Evolutionary conservation across 53 echinoderm and acorn worm genomes (phyloP).

Genomic region (Glandiceps talaboti): DNA sequence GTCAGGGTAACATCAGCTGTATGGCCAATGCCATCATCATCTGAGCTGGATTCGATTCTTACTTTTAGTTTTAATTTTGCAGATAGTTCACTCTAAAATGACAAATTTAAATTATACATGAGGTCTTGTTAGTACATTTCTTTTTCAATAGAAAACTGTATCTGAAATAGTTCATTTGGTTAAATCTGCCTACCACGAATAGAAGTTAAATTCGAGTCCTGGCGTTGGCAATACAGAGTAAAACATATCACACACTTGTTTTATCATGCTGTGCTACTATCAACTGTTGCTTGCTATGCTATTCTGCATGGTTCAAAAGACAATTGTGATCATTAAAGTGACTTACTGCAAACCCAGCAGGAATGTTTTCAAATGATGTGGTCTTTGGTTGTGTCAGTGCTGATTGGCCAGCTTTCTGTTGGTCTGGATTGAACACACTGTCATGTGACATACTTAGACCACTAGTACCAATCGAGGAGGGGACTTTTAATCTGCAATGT

Average conservation of each 20-base stretch:
- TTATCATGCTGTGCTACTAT: too few species aligned
- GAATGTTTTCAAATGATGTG: neutral
- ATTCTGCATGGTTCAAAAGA: too few species aligned
- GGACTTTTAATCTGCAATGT: neutral
- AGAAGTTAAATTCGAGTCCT: too few species aligned
- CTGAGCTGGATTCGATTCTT: neutral
- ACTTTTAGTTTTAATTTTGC: neutral
- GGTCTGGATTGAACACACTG: slow-evolving; percentile 69
- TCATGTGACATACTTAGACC: slow-evolving; percentile 66
- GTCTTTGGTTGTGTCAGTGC: neutral
- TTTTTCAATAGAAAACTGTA: too few species aligned
- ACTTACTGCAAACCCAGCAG: neutral
- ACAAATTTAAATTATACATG: neutral
- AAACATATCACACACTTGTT: too few species aligned
- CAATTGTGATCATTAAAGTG: too few species aligned
- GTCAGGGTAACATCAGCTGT: neutral
- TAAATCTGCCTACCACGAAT: too few species aligned
- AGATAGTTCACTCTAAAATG: neutral
- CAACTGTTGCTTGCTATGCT: too few species aligned
- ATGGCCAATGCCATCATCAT: neutral
- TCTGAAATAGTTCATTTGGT: too few species aligned
- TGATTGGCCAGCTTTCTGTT: neutral
- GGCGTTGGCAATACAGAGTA: too few species aligned
- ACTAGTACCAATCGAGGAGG: slow-evolving; percentile 6
- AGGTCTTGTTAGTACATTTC: too few species aligned